These are phyloP conservation scores for Sesia bembeciformis DNA, from an alignment of 2,888 invertebrate species.

Conservation along the genomic window DNA sequence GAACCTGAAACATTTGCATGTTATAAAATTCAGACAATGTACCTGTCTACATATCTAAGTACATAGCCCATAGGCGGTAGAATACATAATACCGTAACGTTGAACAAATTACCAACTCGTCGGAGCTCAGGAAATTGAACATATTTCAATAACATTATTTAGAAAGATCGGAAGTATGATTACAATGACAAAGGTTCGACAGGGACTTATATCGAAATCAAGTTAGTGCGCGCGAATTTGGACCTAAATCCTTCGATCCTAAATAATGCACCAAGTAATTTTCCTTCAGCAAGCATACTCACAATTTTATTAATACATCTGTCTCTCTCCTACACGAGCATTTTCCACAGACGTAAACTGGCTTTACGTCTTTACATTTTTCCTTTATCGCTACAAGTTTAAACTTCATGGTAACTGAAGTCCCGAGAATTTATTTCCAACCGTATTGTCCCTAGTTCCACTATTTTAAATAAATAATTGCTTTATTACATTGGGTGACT, in stretches of 20 bases:
- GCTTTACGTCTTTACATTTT: constrained; percentile 29
- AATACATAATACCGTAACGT: constrained; percentile 11
- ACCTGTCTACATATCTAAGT: background rate
- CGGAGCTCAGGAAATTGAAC: constrained; percentile 66
- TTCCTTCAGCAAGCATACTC: constrained; percentile 28
- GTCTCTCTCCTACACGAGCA: constrained; percentile 30
- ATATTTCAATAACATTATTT: constrained; percentile 73
- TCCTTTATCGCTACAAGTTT: constrained; percentile 29
- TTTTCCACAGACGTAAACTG: constrained; percentile 27
- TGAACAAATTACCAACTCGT: constrained; percentile 47
- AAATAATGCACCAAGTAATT: constrained; percentile 25
- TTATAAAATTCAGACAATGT: too few relatives aligned
- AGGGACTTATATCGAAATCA: constrained; percentile 38
- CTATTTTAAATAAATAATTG: background rate
- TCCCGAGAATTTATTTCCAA: background rate
- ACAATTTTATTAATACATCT: constrained; percentile 47
- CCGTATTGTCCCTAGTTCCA: background rate
- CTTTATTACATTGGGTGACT: too few relatives aligned
- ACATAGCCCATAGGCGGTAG: background rate
- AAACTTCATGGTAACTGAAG: constrained; percentile 13
- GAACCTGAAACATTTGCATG: too few relatives aligned
- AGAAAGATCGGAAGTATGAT: constrained; percentile 70
- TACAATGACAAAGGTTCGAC: constrained; percentile 74
- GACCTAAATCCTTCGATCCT: constrained; percentile 34
- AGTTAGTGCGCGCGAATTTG: constrained; percentile 32